Evolutionary conservation across 35 echinoderm and acorn worm species (phyloP), one percentile per base, ranked within the genome.

Genomic region (Eucidaris tribuloides): DNA sequence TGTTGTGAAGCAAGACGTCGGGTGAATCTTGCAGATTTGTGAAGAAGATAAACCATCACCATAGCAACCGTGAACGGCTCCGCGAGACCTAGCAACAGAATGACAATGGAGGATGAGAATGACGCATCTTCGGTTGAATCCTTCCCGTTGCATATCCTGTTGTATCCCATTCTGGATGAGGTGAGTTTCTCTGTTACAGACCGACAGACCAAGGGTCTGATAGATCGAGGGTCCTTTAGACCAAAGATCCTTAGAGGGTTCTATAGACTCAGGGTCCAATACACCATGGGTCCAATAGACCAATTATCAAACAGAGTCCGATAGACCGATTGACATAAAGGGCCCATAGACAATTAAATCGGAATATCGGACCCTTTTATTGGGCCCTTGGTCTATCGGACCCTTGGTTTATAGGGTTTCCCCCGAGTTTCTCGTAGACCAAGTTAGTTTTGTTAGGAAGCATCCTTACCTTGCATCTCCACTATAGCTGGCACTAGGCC

Each of bases 61-160:
- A 74, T 74, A 35, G 68, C 68, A 40, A 74, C 68, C 44, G 68
- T 40, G 44, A 74, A 74, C 68, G 68, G 68, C n/a, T 74, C 68
- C 14, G 68, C 68, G 22, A 33, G 68, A 19, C 37, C 68, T 13
- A 40, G 28, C 19, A 74, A 74, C 71, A 87, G 85, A 60, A 90
- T 84, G 81, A 84, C 88, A 46, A 90, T 90, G 88, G 85, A 87
- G 58, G 88, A 90, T 62, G 88, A 84, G 42, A 71, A 90, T 62
- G 81, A 90, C 52, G 71, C 62, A 31, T 90, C 88, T 35, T 71
- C 88, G 5, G 81, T 90, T 46, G 88, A 76, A 42, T 90, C 88
- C n/a, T 76, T 90, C 13, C 68, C 88, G 2, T 81, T 90, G 30
- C 88, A 90, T 38, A 76, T 90, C 34, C 63, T 90, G 5, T 42